Evolutionary conservation across 2,888 invertebrate species (phyloP).

Genomic region (Acanthosepion esculentum): DNA sequence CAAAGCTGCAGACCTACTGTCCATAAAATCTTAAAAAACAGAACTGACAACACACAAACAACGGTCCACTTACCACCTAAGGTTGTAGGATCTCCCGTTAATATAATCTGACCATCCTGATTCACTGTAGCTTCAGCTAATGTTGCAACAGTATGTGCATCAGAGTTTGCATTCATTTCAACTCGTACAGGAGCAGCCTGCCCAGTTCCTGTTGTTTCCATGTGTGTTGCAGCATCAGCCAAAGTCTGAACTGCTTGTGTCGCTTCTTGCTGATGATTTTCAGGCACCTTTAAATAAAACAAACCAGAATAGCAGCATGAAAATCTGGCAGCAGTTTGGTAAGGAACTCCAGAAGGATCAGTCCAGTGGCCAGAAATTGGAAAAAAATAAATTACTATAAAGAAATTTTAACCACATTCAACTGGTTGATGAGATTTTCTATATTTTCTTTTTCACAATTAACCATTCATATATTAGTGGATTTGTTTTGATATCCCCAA

Average conservation of each 20-base stretch:
- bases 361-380: too few species aligned
- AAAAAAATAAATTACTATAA: too few species aligned
- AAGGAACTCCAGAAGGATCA: too few species aligned
- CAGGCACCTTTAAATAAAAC: slow-evolving; percentile 48
- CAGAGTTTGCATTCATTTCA: slow-evolving; percentile 49
- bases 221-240: slow-evolving; percentile 79
- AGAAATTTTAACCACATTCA: too few species aligned
- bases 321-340: too few species aligned
- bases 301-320: not conserved
- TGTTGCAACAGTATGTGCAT: slow-evolving; percentile 75
- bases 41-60: not conserved
- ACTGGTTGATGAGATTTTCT: too few species aligned
- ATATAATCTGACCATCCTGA: slow-evolving; percentile 94
- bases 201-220: slow-evolving; percentile 52
- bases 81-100: slow-evolving; percentile 84
- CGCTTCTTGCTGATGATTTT: slow-evolving; percentile 62
- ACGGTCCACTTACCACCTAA: slow-evolving; percentile 57
- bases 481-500: too few species aligned
- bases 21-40: not conserved
- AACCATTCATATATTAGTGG: too few species aligned
- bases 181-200: slow-evolving; percentile 35
- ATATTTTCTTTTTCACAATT: too few species aligned
- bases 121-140: slow-evolving; percentile 90
- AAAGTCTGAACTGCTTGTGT: slow-evolving; percentile 74
- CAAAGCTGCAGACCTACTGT: too few species aligned